Percentiles rank a stretch among this genome's conserved stretches.
These are phyloP conservation scores for Entelurus aequoreus DNA, from an alignment of 2,113 vertebrate genomes.

Conservation along the genomic window DNA sequence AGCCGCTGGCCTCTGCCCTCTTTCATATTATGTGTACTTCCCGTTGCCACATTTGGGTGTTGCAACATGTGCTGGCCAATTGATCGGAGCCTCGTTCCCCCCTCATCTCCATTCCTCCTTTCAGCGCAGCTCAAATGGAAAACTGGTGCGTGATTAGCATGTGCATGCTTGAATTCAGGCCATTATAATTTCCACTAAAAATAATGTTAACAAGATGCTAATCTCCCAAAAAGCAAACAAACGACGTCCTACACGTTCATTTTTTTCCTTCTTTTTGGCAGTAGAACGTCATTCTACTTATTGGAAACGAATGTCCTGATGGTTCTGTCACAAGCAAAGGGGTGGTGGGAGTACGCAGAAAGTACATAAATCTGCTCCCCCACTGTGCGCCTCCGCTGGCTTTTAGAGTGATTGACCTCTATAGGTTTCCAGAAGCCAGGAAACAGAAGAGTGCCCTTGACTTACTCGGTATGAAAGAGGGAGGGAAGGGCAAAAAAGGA, in stretches of 20 bases:
- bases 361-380: slow-evolving; percentile 50
- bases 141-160: slow-evolving; percentile 53
- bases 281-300: slow-evolving; percentile 40
- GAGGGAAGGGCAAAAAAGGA: slow-evolving; percentile 33
- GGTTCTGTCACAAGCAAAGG: slow-evolving; percentile 23
- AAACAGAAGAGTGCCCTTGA: slow-evolving; percentile 67
- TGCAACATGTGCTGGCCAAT: slow-evolving; percentile 59
- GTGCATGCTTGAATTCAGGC: slow-evolving; percentile 55
- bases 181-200: slow-evolving; percentile 52
- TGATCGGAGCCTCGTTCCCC: slow-evolving; percentile 46
- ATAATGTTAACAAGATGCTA: slow-evolving; percentile 58
- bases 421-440: slow-evolving; percentile 53
- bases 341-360: slow-evolving; percentile 18
- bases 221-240: slow-evolving; percentile 39
- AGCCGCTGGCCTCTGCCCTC: slow-evolving; percentile 61
- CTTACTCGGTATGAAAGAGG: slow-evolving; percentile 50
- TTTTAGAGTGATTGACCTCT: slow-evolving; percentile 60
- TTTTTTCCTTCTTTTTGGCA: slow-evolving; percentile 35
- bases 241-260: slow-evolving; percentile 34
- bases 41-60: slow-evolving; percentile 52
- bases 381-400: slow-evolving; percentile 39
- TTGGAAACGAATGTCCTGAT: slow-evolving; percentile 44
- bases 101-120: slow-evolving; percentile 20
- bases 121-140: slow-evolving; percentile 57
- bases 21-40: slow-evolving; percentile 37